phyloP scores from a whole-genome alignment of 1,140 invertebrate species.

The Trichonephila clavipes region DNA sequence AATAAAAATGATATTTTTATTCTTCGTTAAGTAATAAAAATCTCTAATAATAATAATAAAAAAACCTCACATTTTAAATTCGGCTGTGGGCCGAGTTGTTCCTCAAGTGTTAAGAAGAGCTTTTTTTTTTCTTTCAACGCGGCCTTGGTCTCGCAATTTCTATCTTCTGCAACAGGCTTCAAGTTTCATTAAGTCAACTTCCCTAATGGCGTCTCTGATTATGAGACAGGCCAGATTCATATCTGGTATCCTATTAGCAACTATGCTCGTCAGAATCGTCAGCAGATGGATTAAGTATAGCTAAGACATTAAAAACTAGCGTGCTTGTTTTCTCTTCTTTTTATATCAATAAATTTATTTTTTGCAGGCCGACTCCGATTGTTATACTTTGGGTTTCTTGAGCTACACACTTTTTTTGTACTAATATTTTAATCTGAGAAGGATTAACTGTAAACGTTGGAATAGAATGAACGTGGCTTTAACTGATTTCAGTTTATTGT shows the following conservation, averaged over 20 bases:
- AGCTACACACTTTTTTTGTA: neutral
- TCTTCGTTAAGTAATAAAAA: neutral
- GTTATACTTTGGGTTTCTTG: neutral
- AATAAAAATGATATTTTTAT: neutral
- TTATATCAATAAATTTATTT: conserved; percentile 9
- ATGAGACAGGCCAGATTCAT: conserved; percentile 59
- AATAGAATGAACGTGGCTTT: no score
- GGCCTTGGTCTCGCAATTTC: conserved; percentile 61
- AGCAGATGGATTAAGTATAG: conserved; percentile 47
- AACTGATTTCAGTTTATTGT: no score
- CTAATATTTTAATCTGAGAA: no score
- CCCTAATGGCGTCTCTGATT: conserved; percentile 62
- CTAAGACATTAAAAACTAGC: neutral
- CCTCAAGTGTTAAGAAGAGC: conserved; percentile 50
- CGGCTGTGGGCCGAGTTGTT: conserved; percentile 58
- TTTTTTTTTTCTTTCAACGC: neutral
- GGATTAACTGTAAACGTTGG: no score
- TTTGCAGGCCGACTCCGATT: neutral
- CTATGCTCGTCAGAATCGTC: conserved; percentile 44
- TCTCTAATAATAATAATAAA: neutral
- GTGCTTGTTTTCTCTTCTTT: neutral
- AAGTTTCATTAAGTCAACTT: conserved; percentile 68
- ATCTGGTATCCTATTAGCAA: conserved; percentile 70
- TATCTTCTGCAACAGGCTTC: conserved; percentile 61
- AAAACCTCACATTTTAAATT: conserved; percentile 16